A percentile compares a stretch with the other conserved stretches of the same genome.
phyloP scores from a whole-genome alignment of 2,888 invertebrate species.

The Beris chalybata region DNA sequence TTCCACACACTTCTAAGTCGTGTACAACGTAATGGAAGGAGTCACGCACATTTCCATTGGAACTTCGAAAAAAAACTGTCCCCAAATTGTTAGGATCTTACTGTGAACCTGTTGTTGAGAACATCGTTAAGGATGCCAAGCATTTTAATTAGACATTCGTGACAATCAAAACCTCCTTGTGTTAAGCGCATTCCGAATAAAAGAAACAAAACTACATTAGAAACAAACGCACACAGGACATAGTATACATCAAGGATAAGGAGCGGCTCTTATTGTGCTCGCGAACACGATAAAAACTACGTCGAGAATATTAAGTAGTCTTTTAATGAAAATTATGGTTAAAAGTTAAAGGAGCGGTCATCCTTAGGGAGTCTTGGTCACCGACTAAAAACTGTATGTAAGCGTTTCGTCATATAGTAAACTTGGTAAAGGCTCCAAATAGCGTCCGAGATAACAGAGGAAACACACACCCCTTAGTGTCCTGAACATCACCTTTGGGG shows the following conservation, averaged over 20 bases:
- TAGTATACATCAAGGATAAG: conserved; percentile 21
- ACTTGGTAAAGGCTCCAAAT: not conserved
- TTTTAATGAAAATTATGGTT: conserved; percentile 39
- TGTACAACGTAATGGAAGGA: not conserved
- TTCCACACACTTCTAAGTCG: not conserved
- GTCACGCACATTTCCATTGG: conserved; percentile 18
- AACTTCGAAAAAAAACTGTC: not conserved
- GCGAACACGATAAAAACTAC: conserved; percentile 24
- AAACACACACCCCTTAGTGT: conserved; percentile 36
- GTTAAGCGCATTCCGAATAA: conserved; percentile 36
- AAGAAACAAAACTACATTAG: conserved; percentile 11
- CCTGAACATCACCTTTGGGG: conserved; percentile 38
- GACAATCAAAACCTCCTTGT: conserved; percentile 37
- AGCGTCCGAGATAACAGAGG: conserved; percentile 19
- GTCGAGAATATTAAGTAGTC: conserved; percentile 35
- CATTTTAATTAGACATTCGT: conserved; percentile 38
- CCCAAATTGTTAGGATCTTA: conserved; percentile 25
- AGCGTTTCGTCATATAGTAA: conserved; percentile 24
- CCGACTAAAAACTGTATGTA: conserved; percentile 20
- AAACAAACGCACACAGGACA: conserved; percentile 12
- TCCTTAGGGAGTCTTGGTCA: conserved; percentile 42
- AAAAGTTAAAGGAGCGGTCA: conserved; percentile 41
- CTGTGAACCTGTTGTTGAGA: conserved; percentile 20
- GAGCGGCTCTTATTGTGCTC: conserved; percentile 34
- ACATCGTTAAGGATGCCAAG: conserved; percentile 13